Base-by-base conservation (phyloP, 2,888 invertebrate genomes). In the Acrobasis suavella region DNA sequence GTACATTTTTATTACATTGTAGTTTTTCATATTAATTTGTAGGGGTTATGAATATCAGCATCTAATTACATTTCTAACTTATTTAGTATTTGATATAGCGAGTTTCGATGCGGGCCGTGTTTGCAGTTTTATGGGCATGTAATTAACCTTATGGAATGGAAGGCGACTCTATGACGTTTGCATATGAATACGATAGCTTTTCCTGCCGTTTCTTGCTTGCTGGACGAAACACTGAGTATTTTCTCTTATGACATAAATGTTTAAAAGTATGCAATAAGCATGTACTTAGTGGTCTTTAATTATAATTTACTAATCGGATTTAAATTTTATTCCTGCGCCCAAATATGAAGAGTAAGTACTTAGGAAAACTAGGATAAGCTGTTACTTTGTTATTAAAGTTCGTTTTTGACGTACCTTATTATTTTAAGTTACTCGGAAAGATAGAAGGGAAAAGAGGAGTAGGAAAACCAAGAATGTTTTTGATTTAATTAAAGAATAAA, bases 31-130 rank as follows among this genome's bases (percentile, higher is more conserved):
- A 37, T 52, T n/a, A 14, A 32, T 22, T 52, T 52, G n/a, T 52
- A 52, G 6, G 52, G 56, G 56, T 42, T 42, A 58, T 58, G 56
- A 58, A 58, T 58, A 58, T 42, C 9, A 22, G 3, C 16, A 17
- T 42, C 5, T 17, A 10, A 42, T 39, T 10, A 17, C 3, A 16
- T 12, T 3, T 12, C 1, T 9, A 42, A 22, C 22, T 22, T 22
- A 22, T 22, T 22, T 46, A 46, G 46, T 46, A 46, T 12, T 1
- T n/a, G 14, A 14, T 12, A 14, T 14, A 46, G 12, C n/a, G 12
- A 6, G 46, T 46, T n/a, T 14, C 46, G 46, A 56, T 39, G 39
- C 42, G 56, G 42, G 56, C 42, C 14, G 42, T 9, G 9, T 56
- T 10, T 16, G 9, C 22, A 17, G 22, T 22, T 52, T 52, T 12